phyloP scores from a whole-genome alignment of 2,113 vertebrate species.

The Daphoenositta chrysoptera region DNA sequence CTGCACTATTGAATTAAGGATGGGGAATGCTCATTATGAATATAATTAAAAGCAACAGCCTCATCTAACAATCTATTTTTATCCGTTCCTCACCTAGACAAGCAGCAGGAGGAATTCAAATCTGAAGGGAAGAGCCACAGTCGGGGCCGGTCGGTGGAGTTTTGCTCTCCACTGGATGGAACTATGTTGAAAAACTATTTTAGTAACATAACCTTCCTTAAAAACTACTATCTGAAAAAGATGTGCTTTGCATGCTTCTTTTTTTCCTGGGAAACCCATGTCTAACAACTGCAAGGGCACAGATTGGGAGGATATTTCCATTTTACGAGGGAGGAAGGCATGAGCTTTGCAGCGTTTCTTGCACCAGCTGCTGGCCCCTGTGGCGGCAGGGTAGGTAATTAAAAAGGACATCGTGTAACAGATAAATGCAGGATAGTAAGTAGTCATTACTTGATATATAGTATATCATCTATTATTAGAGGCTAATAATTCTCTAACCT shows the following conservation, averaged over 20 bases:
- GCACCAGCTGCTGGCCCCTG: neutral
- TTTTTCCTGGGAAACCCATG: neutral
- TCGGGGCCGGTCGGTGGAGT: fast-evolving
- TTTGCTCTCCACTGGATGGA: neutral
- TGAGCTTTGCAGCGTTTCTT: neutral
- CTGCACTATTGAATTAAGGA: slow-evolving; percentile 34
- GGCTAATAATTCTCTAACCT: slow-evolving; percentile 60
- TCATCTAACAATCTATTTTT: slow-evolving; percentile 49
- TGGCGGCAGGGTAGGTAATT: slow-evolving; percentile 24
- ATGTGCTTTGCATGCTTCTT: neutral
- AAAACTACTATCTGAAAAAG: neutral
- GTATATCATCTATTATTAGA: slow-evolving; percentile 51
- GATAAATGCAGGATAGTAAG: slow-evolving; percentile 52
- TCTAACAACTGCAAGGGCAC: neutral
- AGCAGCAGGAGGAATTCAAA: slow-evolving; percentile 9
- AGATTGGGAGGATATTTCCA: neutral
- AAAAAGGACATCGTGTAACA: slow-evolving; percentile 41
- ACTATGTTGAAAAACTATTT: neutral
- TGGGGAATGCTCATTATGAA: slow-evolving; percentile 14
- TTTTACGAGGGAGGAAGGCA: neutral
- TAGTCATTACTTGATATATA: slow-evolving; percentile 49
- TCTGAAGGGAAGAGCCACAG: neutral
- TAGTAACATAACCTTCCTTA: neutral
- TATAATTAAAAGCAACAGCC: slow-evolving; percentile 46
- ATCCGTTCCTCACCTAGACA: slow-evolving; percentile 24